Percentiles rank a stretch among this genome's conserved stretches.
Evolutionary conservation across 2,797 vertebrate species (phyloP).

Genomic region (Paguma larvata): DNA sequence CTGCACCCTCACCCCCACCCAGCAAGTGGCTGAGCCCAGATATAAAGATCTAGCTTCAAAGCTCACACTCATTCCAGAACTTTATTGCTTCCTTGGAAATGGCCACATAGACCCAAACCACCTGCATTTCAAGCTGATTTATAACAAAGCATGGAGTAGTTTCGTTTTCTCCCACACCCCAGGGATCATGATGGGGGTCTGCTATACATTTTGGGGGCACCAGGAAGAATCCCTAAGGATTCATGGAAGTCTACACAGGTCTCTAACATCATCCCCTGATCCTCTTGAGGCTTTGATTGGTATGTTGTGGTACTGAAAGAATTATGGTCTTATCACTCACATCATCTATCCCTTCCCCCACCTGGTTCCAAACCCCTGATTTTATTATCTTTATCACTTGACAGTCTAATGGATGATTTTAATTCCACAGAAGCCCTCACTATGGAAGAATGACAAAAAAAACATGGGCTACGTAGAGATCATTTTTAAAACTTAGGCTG

Average conservation of each 20-base stretch:
- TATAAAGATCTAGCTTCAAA: not conserved
- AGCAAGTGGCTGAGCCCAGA: not conserved
- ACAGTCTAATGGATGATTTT: constrained; percentile 78
- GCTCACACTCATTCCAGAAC: not conserved
- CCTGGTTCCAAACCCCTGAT: constrained; percentile 53
- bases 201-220: not conserved
- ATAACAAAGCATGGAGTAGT: not conserved
- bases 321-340: constrained; percentile 2
- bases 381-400: constrained; percentile 68
- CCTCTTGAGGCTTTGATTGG: constrained; percentile 2
- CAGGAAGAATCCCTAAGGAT: not conserved
- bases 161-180: not conserved
- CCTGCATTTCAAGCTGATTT: not conserved
- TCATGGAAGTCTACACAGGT: fast-evolving
- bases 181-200: not conserved
- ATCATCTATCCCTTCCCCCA: not conserved
- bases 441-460: constrained; percentile 63
- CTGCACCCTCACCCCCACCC: fast-evolving
- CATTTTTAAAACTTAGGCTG: constrained; percentile 30
- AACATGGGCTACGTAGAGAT: constrained; percentile 55
- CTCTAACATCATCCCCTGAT: not conserved
- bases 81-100: not conserved
- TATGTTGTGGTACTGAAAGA: constrained; percentile 7
- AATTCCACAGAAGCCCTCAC: constrained; percentile 59
- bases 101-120: not conserved